phyloP scores from a whole-genome alignment of 2,113 vertebrate genomes.

The Oryctolagus cuniculus region DNA sequence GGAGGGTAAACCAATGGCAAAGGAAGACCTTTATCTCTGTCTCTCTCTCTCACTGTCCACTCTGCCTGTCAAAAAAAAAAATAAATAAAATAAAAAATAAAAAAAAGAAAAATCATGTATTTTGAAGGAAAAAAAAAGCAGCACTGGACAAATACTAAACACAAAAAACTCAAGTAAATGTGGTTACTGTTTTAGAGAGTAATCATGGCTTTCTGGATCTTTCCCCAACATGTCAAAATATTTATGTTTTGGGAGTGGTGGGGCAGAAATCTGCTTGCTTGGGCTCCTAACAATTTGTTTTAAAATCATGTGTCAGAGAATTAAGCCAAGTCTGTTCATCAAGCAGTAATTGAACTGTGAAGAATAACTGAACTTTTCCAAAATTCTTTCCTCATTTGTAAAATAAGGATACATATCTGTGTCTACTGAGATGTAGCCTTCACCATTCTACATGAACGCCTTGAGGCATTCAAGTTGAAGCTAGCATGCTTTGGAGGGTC shows the following conservation, averaged over 20 bases:
- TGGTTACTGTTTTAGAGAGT: neutral
- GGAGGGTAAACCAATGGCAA: no score
- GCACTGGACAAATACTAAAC: neutral
- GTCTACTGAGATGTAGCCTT: neutral
- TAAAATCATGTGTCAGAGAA: neutral
- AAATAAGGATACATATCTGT: neutral
- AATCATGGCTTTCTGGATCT: neutral
- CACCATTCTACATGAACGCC: rapidly evolving
- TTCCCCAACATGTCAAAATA: neutral
- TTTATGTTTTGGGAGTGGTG: neutral
- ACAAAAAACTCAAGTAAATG: neutral
- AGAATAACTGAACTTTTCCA: neutral
- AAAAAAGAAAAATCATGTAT: neutral
- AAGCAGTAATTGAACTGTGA: neutral
- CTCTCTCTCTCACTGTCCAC: no score
- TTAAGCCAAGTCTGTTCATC: neutral
- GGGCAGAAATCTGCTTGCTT: neutral
- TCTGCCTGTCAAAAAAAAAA: no score
- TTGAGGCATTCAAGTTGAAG: neutral
- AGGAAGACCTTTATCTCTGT: no score
- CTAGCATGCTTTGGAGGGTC: rapidly evolving
- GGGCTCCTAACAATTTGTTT: neutral
- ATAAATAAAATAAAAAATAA: no score
- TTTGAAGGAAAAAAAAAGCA: neutral
- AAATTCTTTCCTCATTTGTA: neutral